Conservation (phyloP, 2,888 invertebrate species). For the Melinaea marsaeus region DNA sequence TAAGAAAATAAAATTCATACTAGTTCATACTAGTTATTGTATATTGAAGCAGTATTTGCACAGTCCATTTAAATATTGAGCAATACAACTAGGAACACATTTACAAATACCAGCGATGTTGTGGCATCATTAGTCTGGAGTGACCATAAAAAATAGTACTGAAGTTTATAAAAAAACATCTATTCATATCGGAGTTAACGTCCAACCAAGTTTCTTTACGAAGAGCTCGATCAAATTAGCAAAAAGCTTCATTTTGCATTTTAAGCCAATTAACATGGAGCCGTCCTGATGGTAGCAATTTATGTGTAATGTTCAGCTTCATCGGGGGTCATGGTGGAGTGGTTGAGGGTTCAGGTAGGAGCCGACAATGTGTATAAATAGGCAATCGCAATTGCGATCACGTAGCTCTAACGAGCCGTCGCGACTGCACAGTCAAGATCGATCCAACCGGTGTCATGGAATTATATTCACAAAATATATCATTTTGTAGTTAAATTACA, state of each 20-base stretch:
- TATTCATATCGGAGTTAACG: conserved; percentile 61
- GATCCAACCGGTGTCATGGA: conserved; percentile 55
- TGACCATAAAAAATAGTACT: conserved; percentile 33
- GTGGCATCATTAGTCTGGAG: conserved; percentile 38
- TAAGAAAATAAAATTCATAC: too few species aligned
- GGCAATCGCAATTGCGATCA: conserved; percentile 73
- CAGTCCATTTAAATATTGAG: background rate
- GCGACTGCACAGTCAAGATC: conserved; percentile 59
- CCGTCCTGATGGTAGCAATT: conserved; percentile 31
- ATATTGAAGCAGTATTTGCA: too few species aligned
- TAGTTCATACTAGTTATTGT: too few species aligned
- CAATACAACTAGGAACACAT: background rate
- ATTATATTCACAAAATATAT: conserved; percentile 19
- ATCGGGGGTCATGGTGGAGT: conserved; percentile 41
- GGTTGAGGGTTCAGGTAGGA: conserved; percentile 49
- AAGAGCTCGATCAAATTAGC: conserved; percentile 53
- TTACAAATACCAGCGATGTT: background rate
- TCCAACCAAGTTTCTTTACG: conserved; percentile 57
- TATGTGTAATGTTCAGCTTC: conserved; percentile 32
- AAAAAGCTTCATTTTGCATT: conserved; percentile 53
- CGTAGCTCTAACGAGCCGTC: conserved; percentile 72
- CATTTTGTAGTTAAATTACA: background rate
- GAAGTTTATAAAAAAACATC: conserved; percentile 50
- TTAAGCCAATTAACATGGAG: conserved; percentile 39
- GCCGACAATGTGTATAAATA: conserved; percentile 72